These are phyloP conservation scores for Sipha maydis DNA, from an alignment of 2,888 invertebrate genomes.

Conservation along the genomic window DNA sequence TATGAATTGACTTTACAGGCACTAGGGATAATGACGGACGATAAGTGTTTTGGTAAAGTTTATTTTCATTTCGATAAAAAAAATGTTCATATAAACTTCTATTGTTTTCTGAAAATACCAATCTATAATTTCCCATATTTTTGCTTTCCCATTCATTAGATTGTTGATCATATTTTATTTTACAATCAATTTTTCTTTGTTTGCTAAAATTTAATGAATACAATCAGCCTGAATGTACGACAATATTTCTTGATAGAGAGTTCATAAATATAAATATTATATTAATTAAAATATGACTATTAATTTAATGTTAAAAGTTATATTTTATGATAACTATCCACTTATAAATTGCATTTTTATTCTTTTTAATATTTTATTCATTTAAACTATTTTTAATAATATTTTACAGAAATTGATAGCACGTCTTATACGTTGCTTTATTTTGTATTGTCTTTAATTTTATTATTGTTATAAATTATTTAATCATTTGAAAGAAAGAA, in stretches of 20 bases:
- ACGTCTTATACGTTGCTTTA: too few relatives aligned
- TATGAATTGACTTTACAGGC: not conserved
- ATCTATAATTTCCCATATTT: slow-evolving; percentile 59
- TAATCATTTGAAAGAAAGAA: too few relatives aligned
- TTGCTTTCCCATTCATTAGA: slow-evolving; percentile 29
- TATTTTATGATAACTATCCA: not conserved
- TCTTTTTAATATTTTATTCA: not conserved
- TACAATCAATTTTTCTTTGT: not conserved
- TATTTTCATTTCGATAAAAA: slow-evolving; percentile 38
- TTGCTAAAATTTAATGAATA: not conserved
- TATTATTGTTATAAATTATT: too few relatives aligned
- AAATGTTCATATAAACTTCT: slow-evolving; percentile 2
- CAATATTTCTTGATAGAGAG: not conserved
- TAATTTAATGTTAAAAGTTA: too few relatives aligned
- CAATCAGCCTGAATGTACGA: too few relatives aligned
- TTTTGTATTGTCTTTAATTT: too few relatives aligned
- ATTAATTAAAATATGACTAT: too few relatives aligned
- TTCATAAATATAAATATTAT: not conserved
- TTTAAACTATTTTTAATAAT: not conserved
- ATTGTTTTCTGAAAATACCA: slow-evolving; percentile 40
- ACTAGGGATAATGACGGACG: not conserved
- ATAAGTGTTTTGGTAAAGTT: not conserved
- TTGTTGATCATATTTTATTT: slow-evolving; percentile 4
- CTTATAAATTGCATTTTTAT: not conserved
- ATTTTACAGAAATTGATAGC: too few relatives aligned